Percentiles rank a stretch among this genome's conserved stretches.
Conservation (phyloP, 1,140 invertebrate genomes). For the Macrocentrus cingulum region DNA sequence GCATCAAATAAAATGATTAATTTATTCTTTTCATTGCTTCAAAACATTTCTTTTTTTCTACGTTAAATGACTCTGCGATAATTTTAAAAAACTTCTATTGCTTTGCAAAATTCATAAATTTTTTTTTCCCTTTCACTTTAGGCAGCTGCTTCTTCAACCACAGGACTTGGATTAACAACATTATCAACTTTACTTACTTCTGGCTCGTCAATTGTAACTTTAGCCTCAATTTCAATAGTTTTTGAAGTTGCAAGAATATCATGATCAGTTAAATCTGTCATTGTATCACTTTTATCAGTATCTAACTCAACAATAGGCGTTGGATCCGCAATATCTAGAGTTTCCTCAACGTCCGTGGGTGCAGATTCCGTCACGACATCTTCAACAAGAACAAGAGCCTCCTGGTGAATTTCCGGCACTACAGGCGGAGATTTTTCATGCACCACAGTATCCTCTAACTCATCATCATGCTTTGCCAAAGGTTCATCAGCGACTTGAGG, state of each 20-base stretch:
- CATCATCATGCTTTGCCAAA: neutral
- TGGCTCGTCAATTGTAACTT: slow-evolving; percentile 20
- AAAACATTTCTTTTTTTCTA: no score
- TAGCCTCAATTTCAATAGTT: slow-evolving; percentile 20
- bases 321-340: no score
- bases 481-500: neutral
- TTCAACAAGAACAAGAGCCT: no score
- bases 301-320: no score
- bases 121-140: slow-evolving; percentile 26
- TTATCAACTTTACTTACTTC: slow-evolving; percentile 33
- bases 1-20: no score
- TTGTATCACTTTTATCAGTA: no score
- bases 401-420: neutral
- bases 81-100: neutral
- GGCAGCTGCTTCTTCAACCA: slow-evolving; percentile 49
- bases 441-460: neutral
- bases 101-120: neutral
- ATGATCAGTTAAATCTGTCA: no score
- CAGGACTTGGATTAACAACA: slow-evolving; percentile 37
- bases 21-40: no score
- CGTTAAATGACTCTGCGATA: neutral
- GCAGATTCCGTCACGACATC: no score
- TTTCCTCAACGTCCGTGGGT: no score
- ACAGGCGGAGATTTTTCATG: no score
- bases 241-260: slow-evolving; percentile 27